Evolutionary conservation across 1,140 invertebrate species (phyloP), one percentile per base, ranked within the genome.

Genomic region (Patella vulgata): DNA sequence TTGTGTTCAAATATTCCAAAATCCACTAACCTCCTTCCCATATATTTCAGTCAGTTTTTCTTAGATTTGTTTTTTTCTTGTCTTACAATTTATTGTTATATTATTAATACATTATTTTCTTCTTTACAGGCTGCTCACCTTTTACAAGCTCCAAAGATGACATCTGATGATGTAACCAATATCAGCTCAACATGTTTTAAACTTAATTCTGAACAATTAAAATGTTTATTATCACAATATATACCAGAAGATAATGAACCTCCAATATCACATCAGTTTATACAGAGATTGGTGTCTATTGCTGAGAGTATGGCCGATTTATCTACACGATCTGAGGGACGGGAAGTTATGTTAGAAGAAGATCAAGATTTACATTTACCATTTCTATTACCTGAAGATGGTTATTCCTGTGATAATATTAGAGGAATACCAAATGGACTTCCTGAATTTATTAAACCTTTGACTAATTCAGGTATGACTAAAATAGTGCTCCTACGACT

Each of bases 351-450:
- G 42, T 60, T 88, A 39, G 87, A 89, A 63, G 97, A 99, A 84
- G 93, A 95, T 75, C 88, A 90, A 12, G 91, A 95, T 70, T 87
- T 99, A 21, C 91, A 93, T 70, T 85, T 98, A 19, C 94, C 93
- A 4, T 91, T 99, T 55, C 85, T 99, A 5, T 86, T 99, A 14
- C 97, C 97, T 0, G 95, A 97, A 78, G 97, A 99, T 86, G 97
- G 97, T 14, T 99, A 98, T 86, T 96, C 95, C 76, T 97, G 95
- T 84, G 96, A 99, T 85, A 93, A 97, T 42, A 93, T 96, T 47
- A 87, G 92, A 52, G 95, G 95, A 14, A 73, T 82, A 39, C 96
- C 96, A 21, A 90, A 91, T n/a, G 95, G 94, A 6, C 85, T 98
- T 25, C 90, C 92, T 0, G 96, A 98, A 80, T 98, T 97, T 80